Evolutionary conservation across 2,888 invertebrate genomes (phyloP).

Genomic region (Rapana venosa): DNA sequence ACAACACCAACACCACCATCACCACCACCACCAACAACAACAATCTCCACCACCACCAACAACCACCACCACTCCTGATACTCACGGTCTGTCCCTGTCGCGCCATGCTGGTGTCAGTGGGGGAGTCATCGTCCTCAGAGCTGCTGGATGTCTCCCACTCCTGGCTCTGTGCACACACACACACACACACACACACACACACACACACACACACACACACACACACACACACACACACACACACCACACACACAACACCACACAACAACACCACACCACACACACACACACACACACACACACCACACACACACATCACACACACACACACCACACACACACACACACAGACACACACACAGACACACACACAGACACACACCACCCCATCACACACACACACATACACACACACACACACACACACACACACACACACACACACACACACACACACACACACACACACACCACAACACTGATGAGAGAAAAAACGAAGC

Average conservation of each 20-base stretch:
- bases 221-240: neutral
- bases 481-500: too few relatives aligned
- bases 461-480: constrained; percentile 10
- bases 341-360: too few relatives aligned
- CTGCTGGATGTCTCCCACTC: constrained; percentile 60
- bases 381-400: neutral
- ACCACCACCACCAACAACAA: too few relatives aligned
- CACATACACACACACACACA: neutral
- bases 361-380: neutral
- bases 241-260: too few relatives aligned
- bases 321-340: too few relatives aligned
- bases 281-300: too few relatives aligned
- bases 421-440: constrained; percentile 1
- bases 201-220: constrained; percentile 10
- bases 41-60: too few relatives aligned
- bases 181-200: constrained; percentile 22
- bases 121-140: constrained; percentile 53
- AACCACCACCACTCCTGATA: too few relatives aligned
- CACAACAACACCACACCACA: too few relatives aligned
- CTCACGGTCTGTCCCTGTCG: constrained; percentile 53
- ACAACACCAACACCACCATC: too few relatives aligned
- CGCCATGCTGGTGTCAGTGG: constrained; percentile 44
- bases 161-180: constrained; percentile 50
- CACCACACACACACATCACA: too few relatives aligned
- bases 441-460: constrained; percentile 10